Percentiles rank a stretch among this genome's conserved stretches.
Conservation (phyloP, 2,113 vertebrate species). For the Rutilus rutilus region DNA sequence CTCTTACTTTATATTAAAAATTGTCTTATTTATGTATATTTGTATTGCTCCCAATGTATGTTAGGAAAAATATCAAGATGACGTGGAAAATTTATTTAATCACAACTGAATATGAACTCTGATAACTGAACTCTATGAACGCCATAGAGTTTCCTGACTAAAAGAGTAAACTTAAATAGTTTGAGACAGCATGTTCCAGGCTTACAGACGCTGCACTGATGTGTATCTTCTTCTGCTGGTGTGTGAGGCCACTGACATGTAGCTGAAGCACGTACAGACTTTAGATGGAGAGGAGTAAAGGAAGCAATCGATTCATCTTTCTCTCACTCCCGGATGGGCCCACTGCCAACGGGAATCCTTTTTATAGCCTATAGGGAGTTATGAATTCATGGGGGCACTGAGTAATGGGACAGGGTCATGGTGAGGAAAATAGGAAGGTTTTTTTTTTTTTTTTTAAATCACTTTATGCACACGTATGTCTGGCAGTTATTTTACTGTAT, state of each 20-base stretch:
- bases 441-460: not conserved
- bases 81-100: no score
- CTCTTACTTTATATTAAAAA: no score
- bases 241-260: slow-evolving; percentile 52
- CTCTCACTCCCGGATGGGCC: not conserved
- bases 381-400: slow-evolving; percentile 44
- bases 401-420: slow-evolving; percentile 50
- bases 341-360: slow-evolving; percentile 30
- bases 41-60: no score
- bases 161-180: no score
- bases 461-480: not conserved
- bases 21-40: no score
- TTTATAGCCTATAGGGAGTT: not conserved
- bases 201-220: slow-evolving; percentile 47
- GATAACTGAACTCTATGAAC: no score
- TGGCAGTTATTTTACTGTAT: not conserved
- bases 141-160: no score
- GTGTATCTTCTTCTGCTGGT: slow-evolving; percentile 54
- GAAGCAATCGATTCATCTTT: slow-evolving; percentile 25
- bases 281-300: slow-evolving; percentile 50
- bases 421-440: not conserved
- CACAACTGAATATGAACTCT: no score
- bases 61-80: no score
- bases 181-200: not conserved
- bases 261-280: slow-evolving; percentile 60